Base-by-base conservation (phyloP, 2,113 vertebrate species). In the Xenus cinereus region DNA sequence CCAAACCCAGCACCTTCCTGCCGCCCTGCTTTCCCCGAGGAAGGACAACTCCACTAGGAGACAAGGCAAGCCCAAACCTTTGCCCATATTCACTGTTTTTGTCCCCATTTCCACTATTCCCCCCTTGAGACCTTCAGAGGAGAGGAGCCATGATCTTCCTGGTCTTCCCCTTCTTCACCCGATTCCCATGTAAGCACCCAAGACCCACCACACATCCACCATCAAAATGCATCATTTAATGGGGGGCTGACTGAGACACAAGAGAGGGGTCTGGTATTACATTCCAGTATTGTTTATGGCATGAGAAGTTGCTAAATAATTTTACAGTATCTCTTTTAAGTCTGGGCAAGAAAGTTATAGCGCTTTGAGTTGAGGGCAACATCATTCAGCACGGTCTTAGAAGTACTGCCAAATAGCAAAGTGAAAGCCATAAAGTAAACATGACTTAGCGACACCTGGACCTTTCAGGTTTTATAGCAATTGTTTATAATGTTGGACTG, bases 401-500 rank as follows among this genome's bases (percentile, higher is more conserved):
- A 95, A 95, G 94, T 96, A 50, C 88, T 97, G 95, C 95, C 95
- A 97, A 97, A 96, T 87, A 96, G 96, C 84, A 88, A 97, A 97
- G 95, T 87, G 96, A 96, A 96, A 94, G 92, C 93, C 90, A 94
- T 97, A 97, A 97, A 97, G 84, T 93, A 96, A 97, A 96, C 93
- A 94, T 86, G 93, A 95, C 95, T 96, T 96, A 93, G 90, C 66
- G 69, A 96, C 93, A 97, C 94, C 94, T 96, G 96, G 95, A 96
- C 94, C 89, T 91, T 95, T 94, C 92, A 95, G 95, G 92, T 96
- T 96, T 97, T 97, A 96, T 95, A 78, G 95, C 91, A 93, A 95
- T 95, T 97, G 93, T 97, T 97, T 97, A 96, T 95, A 97, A 94
- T 97, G 87, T 94, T 97, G 94, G 89, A 89, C 90, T 97, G 87